These are phyloP conservation scores for Strigops habroptila DNA, from an alignment of 2,113 vertebrate genomes.

Conservation along the genomic window DNA sequence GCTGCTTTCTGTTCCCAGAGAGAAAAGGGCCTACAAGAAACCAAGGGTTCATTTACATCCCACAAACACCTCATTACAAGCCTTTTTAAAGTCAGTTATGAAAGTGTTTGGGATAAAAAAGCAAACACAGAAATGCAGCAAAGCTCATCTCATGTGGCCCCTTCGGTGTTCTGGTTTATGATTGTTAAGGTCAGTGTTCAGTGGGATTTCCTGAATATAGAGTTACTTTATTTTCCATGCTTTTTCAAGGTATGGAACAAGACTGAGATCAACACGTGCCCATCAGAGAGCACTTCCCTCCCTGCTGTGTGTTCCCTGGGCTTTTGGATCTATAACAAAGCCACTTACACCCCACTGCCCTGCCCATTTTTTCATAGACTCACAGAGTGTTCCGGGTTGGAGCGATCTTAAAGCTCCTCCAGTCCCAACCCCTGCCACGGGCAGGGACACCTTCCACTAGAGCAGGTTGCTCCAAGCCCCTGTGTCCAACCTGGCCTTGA, in stretches of 20 bases:
- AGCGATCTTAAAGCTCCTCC: neutral
- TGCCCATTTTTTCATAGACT: neutral
- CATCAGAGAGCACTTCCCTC: neutral
- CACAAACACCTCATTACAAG: neutral
- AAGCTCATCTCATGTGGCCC: no score
- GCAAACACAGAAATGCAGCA: neutral
- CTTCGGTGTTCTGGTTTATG: neutral
- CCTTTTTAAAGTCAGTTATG: neutral
- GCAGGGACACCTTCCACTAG: neutral
- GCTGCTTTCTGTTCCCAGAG: neutral
- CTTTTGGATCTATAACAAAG: neutral
- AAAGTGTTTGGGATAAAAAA: neutral
- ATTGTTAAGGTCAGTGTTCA: neutral
- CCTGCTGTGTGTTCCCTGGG: neutral
- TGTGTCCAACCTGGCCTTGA: no score
- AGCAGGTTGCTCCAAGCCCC: neutral
- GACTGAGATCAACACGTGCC: neutral
- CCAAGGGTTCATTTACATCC: neutral
- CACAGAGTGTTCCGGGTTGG: neutral
- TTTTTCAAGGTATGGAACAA: neutral
- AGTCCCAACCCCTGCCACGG: fast-evolving
- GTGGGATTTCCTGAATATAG: neutral
- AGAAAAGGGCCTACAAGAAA: neutral
- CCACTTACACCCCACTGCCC: no score
- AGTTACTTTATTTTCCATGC: neutral